phyloP scores from a whole-genome alignment of 2,797 vertebrate genomes.

The Craterocephalus amniculus region DNA sequence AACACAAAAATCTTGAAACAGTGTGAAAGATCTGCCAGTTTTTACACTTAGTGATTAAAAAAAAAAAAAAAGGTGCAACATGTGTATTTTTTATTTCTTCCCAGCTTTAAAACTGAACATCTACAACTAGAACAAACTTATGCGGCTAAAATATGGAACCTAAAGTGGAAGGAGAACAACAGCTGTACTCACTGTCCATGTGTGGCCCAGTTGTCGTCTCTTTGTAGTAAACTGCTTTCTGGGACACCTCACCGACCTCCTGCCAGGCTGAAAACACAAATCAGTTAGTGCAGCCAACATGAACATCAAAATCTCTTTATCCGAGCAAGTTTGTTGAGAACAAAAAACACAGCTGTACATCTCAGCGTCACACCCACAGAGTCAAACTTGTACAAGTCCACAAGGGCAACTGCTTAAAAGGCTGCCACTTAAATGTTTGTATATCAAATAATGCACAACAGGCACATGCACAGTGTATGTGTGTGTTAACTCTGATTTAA shows the following conservation, averaged over 20 bases:
- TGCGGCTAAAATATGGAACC: not conserved
- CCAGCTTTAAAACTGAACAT: too few relatives aligned
- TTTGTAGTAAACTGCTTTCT: constrained; percentile 85
- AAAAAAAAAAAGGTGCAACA: too few relatives aligned
- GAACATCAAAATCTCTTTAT: constrained; percentile 7
- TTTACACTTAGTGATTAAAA: too few relatives aligned
- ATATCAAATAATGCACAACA: constrained; percentile 44
- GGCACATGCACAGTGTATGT: not conserved
- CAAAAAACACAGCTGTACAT: constrained; percentile 6
- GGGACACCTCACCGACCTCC: constrained; percentile 80
- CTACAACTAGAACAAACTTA: not conserved
- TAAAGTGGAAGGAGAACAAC: not conserved
- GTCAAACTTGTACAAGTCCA: constrained; percentile 39
- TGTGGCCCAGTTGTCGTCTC: constrained; percentile 84
- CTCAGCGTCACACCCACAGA: constrained; percentile 20
- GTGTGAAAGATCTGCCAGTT: not conserved
- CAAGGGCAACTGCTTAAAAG: constrained; percentile 31
- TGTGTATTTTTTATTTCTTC: too few relatives aligned
- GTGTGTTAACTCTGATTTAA: constrained; percentile 2
- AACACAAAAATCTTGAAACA: not conserved
- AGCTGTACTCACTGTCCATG: constrained; percentile 85
- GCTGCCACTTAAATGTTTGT: constrained; percentile 15
- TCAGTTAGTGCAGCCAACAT: not conserved
- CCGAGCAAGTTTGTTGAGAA: not conserved
- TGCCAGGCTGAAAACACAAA: constrained; percentile 88